These are phyloP conservation scores for Xanthia togata DNA, from an alignment of 2,888 invertebrate genomes.

Conservation along the genomic window DNA sequence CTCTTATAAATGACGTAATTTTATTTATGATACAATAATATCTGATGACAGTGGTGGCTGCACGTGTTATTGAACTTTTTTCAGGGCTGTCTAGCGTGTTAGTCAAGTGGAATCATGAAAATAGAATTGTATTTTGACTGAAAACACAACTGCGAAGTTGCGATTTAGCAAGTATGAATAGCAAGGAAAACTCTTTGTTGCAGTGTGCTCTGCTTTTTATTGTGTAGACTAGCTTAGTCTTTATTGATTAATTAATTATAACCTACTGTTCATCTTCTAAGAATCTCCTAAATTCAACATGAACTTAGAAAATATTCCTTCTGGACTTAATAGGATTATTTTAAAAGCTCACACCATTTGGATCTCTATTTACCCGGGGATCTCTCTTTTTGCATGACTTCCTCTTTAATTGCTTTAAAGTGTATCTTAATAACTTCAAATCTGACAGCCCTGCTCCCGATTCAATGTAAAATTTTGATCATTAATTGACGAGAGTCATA, in stretches of 20 bases:
- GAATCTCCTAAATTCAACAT: not conserved
- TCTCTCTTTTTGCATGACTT: not conserved
- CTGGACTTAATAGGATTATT: not conserved
- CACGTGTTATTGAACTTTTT: conserved; percentile 42
- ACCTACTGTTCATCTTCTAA: not conserved
- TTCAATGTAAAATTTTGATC: conserved; percentile 46
- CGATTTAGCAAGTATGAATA: not conserved
- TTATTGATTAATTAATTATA: too few relatives aligned
- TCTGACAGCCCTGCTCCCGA: conserved; percentile 40
- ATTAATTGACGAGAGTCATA: conserved; percentile 61
- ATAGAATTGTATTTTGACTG: conserved; percentile 8
- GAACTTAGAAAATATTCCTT: not conserved
- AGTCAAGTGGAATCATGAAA: conserved; percentile 28
- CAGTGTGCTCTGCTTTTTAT: not conserved
- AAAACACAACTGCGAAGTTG: not conserved
- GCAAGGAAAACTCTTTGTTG: not conserved
- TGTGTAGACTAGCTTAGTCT: too few relatives aligned
- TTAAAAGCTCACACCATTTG: not conserved
- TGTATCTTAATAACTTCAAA: not conserved
- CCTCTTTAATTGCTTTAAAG: not conserved
- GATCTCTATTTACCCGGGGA: not conserved
- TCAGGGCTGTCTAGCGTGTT: conserved; percentile 43
- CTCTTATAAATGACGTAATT: conserved; percentile 52
- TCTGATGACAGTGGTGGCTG: conserved; percentile 24
- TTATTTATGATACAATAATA: conserved; percentile 46